Evolutionary conservation across 2,113 vertebrate species (phyloP), one percentile per base, ranked within the genome.

Genomic region (Felis chaus): DNA sequence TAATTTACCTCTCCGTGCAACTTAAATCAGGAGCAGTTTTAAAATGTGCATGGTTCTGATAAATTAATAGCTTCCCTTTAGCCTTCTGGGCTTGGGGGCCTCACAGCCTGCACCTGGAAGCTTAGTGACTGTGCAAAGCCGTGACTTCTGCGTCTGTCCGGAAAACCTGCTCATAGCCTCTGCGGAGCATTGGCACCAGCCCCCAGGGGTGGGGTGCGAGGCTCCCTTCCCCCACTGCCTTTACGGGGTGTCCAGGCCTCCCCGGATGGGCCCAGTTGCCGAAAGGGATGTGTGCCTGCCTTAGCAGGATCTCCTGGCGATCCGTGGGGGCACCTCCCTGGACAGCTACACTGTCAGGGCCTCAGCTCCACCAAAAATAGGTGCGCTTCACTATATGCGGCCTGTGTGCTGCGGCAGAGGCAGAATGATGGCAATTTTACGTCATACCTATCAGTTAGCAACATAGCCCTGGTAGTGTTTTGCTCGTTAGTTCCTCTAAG

Each of bases 1-100:
- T 97, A 95, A 97, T 97, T 97, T 97, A 97, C 94, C 94, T 97
- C 89, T 69, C 74, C 73, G 57, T 29, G 79, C 87, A 93, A 91
- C 89, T 96, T 91, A 87, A 89, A 95, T 97, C 97, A 80, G 82
- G 83, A 96, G 82, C 25, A 25, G 68, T 90, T 92, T 93, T 45
- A 73, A 95, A 74, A 31, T 1, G 6, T 33, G 63, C 31, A 5
- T 21, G 39, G 48, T 50, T 85, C 71, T 14, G 45, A 45, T 80
- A 63, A 81, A 45, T 76, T 33, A 48, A 29, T 73, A 45, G 84
- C 45, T 66, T 89, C 45, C 50, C 55, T 36, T 19, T 78, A 12
- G 73, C 48, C 50, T 81, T 53, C 53, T 21, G 87, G 79, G 74
- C 73, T 68, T 0, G 21, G 39, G 55, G 48, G 10, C 78, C 41